Evolutionary conservation across 2,888 invertebrate genomes (phyloP).

Genomic region (Lobophora halterata): DNA sequence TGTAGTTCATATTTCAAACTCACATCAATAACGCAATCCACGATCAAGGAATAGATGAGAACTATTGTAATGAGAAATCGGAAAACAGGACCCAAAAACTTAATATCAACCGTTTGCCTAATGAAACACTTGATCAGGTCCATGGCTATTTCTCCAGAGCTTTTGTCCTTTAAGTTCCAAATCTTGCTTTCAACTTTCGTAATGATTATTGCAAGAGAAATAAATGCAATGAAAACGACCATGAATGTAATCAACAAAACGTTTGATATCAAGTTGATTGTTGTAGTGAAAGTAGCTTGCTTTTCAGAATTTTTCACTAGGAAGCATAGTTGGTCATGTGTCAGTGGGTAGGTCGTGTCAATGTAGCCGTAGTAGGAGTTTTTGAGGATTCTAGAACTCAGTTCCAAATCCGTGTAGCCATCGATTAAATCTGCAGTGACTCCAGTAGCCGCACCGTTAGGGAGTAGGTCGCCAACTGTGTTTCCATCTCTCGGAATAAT

Average conservation of each 20-base stretch:
- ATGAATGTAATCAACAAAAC: constrained; percentile 51
- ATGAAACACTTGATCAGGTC: constrained; percentile 67
- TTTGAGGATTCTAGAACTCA: constrained; percentile 77
- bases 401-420: constrained; percentile 77
- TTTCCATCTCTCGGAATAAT: constrained; percentile 60
- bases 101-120: constrained; percentile 64
- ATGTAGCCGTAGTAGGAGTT: constrained; percentile 70
- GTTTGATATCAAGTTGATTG: constrained; percentile 56
- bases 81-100: constrained; percentile 59
- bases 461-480: constrained; percentile 65
- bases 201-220: constrained; percentile 45
- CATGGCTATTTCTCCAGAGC: constrained; percentile 45
- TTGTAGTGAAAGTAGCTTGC: constrained; percentile 72
- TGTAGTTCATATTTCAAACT: constrained; percentile 38
- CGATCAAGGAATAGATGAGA: constrained; percentile 62
- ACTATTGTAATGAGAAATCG: constrained; percentile 54
- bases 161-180: constrained; percentile 41
- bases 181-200: constrained; percentile 52
- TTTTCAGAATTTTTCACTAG: constrained; percentile 71
- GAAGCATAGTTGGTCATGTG: constrained; percentile 79
- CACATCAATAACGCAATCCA: constrained; percentile 72
- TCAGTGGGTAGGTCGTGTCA: constrained; percentile 75
- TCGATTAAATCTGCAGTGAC: constrained; percentile 67
- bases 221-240: constrained; percentile 47
- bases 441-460: constrained; percentile 70